Evolutionary conservation across 2,113 vertebrate genomes (phyloP).

Genomic region (Fregata magnificens): DNA sequence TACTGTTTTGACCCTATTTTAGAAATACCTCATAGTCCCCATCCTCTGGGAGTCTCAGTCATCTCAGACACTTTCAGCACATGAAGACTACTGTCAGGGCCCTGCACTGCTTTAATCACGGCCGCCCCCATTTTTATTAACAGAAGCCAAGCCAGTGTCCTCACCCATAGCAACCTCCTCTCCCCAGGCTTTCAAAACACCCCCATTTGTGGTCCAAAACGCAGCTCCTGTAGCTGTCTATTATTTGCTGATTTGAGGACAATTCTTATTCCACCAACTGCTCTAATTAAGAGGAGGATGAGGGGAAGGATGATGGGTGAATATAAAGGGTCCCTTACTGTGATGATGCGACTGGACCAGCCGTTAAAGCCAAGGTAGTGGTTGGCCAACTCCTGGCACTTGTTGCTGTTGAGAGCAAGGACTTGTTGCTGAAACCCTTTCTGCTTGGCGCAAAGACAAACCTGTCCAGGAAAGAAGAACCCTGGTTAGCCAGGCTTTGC

Average conservation of each 20-base stretch:
- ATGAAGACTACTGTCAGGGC: neutral
- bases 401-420: conserved; percentile 57
- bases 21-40: neutral
- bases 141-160: neutral
- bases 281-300: neutral
- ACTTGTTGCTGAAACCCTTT: neutral
- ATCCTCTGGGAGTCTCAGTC: neutral
- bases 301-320: neutral
- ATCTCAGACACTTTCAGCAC: neutral
- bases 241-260: neutral
- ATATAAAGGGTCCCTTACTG: conserved; percentile 47
- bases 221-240: neutral
- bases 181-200: neutral
- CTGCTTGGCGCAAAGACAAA: conserved; percentile 61
- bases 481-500: neutral
- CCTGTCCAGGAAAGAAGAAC: conserved; percentile 18
- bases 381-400: conserved; percentile 76
- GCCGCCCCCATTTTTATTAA: neutral
- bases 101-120: neutral
- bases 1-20: neutral
- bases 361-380: conserved; percentile 79
- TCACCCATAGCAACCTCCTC: neutral
- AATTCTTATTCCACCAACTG: neutral
- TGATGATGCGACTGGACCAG: conserved; percentile 77
- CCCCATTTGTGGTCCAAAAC: neutral